Evolutionary conservation across 2,888 invertebrate genomes (phyloP), one percentile per base, ranked within the genome.

Genomic region (Drosophila falleni): DNA sequence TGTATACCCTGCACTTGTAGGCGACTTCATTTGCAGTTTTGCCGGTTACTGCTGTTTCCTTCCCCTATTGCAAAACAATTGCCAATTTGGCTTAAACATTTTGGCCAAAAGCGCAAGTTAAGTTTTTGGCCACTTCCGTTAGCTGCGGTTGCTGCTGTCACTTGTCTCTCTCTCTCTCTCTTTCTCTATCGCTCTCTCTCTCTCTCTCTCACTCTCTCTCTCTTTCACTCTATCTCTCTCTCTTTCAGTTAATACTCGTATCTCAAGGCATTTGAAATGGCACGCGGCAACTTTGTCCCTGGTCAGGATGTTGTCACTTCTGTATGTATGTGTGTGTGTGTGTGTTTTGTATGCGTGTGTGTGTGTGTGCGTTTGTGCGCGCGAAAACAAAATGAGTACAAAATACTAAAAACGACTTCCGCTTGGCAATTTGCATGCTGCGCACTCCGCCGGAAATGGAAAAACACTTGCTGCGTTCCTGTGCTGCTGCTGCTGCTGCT

Each of bases 391-490:
- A 84, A 84, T 89, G 89, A 85, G 82, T 87, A 89, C 86, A 84
- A 89, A 85, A 89, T 83, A 84, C 87, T 89, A 83, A 89, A 89
- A 85, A 86, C 78, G 84, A 85, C 84, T 89, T 85, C 84, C 84
- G 84, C 47, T 66, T 83, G 74, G 61, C 80, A 89, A 89, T 89
- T 85, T 85, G 90, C 84, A 85, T 89, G 84, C 84, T 85, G 84
- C 64, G 81, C 69, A 66, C 60, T 68, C 63, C 71, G 62, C 80
- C 84, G 84, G 84, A 85, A 85, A 85, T 85, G 84, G 90, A 89
- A 85, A 85, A 85, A 84, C 84, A 85, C 90, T 85, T 71, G 56
- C 73, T 63, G 66, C 54, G 51, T 53, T 71, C 55, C 60, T 66
- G 59, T 39, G 58, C 19, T 46, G 10, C 19, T 31, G 2, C 54